phyloP scores from a whole-genome alignment of 37 sponge, comb jelly and placozoan genomes.

The Hexactinellida sp. region DNA sequence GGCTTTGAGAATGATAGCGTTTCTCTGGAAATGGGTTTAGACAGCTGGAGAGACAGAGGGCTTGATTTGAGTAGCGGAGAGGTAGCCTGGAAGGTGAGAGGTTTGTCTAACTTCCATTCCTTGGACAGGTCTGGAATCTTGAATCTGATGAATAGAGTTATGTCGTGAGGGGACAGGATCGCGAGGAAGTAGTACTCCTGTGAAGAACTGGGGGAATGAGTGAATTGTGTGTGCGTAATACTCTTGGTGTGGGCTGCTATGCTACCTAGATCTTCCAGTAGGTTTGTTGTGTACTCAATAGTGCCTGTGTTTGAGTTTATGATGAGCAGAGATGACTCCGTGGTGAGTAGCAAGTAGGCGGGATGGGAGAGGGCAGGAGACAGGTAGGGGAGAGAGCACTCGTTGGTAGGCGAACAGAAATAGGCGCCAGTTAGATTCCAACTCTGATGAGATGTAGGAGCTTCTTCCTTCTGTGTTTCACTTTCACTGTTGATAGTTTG shows the following conservation, averaged over 20 bases:
- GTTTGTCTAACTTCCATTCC: background rate
- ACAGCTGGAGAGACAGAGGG: background rate
- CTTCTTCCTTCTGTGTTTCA: background rate
- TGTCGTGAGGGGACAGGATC: background rate
- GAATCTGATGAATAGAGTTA: background rate
- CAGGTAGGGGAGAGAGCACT: background rate
- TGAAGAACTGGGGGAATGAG: background rate
- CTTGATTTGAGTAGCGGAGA: slow-evolving; percentile 5
- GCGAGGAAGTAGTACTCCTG: background rate
- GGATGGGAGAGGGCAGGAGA: background rate
- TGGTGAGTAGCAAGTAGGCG: background rate
- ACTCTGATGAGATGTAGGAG: background rate
- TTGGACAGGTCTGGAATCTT: background rate
- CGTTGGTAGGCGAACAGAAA: background rate
- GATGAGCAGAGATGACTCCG: background rate
- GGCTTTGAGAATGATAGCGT: background rate
- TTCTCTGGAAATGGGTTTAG: background rate
- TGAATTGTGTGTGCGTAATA: background rate
- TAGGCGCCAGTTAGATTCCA: slow-evolving; percentile 7
- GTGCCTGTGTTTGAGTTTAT: background rate
- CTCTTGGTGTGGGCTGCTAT: background rate
- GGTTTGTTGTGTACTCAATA: background rate
- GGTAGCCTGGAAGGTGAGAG: background rate
- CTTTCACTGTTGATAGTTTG: background rate
- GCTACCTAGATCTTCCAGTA: background rate